Evolutionary conservation across 2,113 vertebrate genomes (phyloP), one percentile per base, ranked within the genome.

Genomic region (Forbesichthys papilliferus): DNA sequence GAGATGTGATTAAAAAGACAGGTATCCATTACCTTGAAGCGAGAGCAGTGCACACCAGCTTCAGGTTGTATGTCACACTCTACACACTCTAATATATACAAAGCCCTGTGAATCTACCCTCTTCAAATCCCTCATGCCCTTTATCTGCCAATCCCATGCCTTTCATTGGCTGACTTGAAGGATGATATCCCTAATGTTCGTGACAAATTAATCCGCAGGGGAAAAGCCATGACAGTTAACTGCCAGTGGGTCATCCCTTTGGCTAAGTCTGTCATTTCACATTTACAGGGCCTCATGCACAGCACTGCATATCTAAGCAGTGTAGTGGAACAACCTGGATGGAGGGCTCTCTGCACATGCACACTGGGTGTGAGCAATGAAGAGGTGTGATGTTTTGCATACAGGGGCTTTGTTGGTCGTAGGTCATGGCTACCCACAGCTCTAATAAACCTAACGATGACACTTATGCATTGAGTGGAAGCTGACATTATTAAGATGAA

Each of bases 171-270:
- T 86, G 89, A 88, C 87, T 88, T 92, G 90, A 93, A 92, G 88
- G 86, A 92, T 93, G 90, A 92, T 92, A 89, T 90, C 84, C 81
- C 86, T 91, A 93, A 93, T 92, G 89, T 92, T 92, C 87, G 77
- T 91, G 89, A 92, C 92, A 93, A 92, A 92, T 93, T 91, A 92
- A 93, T 92, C 92, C 90, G 86, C 84, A 70, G 78, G 90, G 84
- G 88, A 74, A 88, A 86, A 87, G 73, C 79, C 86, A 87, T 91
- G 90, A 91, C 89, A 91, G 87, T 86, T 83, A 91, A 86, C 86
- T 85, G 82, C 88, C 84, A 82, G 88, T 86, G 84, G 92, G 91
- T 93, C 90, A 91, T 87, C 84, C 84, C 81, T 91, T 90, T 85
- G 80, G 82, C 86, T 87, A 86, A 85, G 84, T 90, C 86, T 89